A percentile compares a stretch with the other conserved stretches of the same genome.
Evolutionary conservation across 2,888 invertebrate species (phyloP).

Genomic region (Belgica antarctica): DNA sequence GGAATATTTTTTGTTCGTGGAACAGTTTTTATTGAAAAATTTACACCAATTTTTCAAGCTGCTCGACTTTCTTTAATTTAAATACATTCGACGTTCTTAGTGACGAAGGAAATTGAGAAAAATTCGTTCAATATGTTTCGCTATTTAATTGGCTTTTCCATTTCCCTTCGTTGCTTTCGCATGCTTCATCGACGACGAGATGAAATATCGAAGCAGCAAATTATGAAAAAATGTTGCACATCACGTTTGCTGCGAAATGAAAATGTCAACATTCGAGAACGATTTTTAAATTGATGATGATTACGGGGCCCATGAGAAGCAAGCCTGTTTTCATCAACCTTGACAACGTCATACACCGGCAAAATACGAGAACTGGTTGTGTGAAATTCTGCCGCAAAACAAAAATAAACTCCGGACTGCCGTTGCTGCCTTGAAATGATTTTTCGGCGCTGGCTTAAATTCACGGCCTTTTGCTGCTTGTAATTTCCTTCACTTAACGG

Average conservation of each 20-base stretch:
- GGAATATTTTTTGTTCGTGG: constrained; percentile 30
- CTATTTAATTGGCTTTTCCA: constrained; percentile 31
- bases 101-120: constrained; percentile 39
- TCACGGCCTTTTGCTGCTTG: background rate
- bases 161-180: background rate
- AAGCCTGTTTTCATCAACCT: constrained; percentile 14
- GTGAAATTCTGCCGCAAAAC: background rate
- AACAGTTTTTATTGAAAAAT: constrained; percentile 43
- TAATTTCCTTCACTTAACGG: background rate
- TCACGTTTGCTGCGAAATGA: background rate
- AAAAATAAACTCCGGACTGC: background rate
- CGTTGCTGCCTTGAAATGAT: background rate
- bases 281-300: constrained; percentile 1
- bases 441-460: no score
- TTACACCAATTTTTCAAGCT: constrained; percentile 43
- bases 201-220: background rate
- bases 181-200: background rate
- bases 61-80: constrained; percentile 36
- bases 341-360: constrained; percentile 6
- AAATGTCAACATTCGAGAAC: background rate
- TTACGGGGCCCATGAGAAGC: background rate
- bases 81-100: constrained; percentile 24
- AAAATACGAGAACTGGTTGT: background rate
- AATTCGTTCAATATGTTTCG: constrained; percentile 42
- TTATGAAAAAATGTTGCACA: background rate